Conservation (phyloP, 2,113 vertebrate genomes). For the Cinclus mexicanus region DNA sequence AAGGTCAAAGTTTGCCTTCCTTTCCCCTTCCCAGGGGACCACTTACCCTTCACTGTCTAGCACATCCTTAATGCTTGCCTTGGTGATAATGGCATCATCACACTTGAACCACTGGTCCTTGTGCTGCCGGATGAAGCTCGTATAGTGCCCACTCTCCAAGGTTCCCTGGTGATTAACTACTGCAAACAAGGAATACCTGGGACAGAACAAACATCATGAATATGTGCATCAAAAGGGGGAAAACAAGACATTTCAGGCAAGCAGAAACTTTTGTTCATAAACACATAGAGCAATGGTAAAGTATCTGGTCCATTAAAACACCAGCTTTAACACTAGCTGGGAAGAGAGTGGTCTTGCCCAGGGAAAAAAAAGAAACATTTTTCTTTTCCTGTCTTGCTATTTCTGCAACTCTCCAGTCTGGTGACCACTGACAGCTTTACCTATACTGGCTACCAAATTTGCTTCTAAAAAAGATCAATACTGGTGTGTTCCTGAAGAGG, state of each 20-base stretch:
- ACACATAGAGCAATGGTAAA: accelerated
- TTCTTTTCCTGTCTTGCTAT: not conserved
- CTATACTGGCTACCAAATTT: not conserved
- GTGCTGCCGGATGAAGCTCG: conserved; percentile 99
- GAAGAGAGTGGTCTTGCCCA: not conserved
- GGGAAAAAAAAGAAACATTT: not conserved
- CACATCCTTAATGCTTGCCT: conserved; percentile 98
- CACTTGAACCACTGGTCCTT: conserved; percentile 99
- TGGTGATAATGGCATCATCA: conserved; percentile 99
- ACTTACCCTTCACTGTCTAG: conserved; percentile 98
- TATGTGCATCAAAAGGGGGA: accelerated
- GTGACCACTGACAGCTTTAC: not conserved
- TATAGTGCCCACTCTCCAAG: conserved; percentile 98
- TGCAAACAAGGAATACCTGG: conserved; percentile 98
- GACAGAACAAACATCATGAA: not conserved
- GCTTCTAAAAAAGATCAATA: not conserved
- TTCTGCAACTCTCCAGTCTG: not conserved
- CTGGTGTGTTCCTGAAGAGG: not conserved
- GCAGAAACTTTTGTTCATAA: not conserved
- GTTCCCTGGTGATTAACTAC: conserved; percentile 99
- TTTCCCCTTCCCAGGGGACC: not conserved
- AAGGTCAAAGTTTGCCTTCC: not conserved
- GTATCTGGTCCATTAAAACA: not conserved
- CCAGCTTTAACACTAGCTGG: not conserved
- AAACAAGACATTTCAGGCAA: not conserved